Base-by-base conservation (phyloP, 2,797 vertebrate genomes). In the Dryobates pubescens region DNA sequence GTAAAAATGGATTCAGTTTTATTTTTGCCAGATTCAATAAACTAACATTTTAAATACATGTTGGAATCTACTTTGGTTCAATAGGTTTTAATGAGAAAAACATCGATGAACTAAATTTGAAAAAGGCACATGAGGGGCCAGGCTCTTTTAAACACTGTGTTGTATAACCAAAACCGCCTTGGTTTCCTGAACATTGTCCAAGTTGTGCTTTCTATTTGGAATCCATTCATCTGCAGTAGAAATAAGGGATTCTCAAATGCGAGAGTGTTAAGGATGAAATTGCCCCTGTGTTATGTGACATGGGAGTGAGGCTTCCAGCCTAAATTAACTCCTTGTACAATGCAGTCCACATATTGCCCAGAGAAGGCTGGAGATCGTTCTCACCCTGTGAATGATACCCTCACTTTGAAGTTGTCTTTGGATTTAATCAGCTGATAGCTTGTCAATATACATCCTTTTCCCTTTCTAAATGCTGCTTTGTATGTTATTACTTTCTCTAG, bases 51-150 rank as follows among this genome's bases (percentile, higher is more conserved):
- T 83, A 70, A 94, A 81, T 81, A 74, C 38, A 29, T 47, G 20
- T 78, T 88, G 49, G 49, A 86, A 83, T 61, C 56, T 57, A 59
- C 53, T 67, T 84, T 41, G 24, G 49, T 81, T 81, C 69, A 84
- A 62, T 73, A 72, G 71, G 27, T 92, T 87, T 82, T 69, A 82
- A 79, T 84, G 59, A 80, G 65, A 73, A 83, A 88, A 93, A 58
- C 26, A 53, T 4, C 72, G 41, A 77, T 64, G n/a, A 74, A 63
- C n/a, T 38, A 74, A 38, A 72, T 53, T 68, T 30, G 45, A 78
- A 91, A 57, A 70, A 45, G 53, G 56, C 22, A 73, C 17, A 24
- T 1, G 7, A 67, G 12, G 11, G 26, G 27, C 30, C 53, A 58
- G 54, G 20, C 63, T 86, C 38, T 81, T 64, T 61, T 34, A 68